These are phyloP conservation scores for Lordiphosa clarofinis DNA, from an alignment of 1,140 invertebrate genomes.

Conservation along the genomic window DNA sequence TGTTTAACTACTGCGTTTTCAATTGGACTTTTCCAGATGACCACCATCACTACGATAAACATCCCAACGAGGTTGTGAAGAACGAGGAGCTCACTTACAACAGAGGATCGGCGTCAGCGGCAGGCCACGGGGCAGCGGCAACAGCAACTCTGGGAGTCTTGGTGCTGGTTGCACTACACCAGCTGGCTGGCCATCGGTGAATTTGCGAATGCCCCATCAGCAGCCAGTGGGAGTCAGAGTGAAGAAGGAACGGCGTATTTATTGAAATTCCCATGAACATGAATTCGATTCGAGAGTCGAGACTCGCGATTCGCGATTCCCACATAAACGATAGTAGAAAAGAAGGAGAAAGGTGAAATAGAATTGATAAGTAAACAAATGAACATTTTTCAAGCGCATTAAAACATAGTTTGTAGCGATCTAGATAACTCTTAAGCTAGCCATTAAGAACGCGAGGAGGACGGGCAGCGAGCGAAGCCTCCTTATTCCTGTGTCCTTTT, in stretches of 20 bases:
- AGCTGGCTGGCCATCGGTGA: constrained; percentile 1
- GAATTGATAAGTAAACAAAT: constrained; percentile 65
- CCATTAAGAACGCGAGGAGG: constrained; percentile 21
- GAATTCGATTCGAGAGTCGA: constrained; percentile 27
- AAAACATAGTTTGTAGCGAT: constrained; percentile 50
- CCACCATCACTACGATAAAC: constrained; percentile 86
- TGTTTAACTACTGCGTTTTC: neutral
- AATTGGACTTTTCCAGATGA: constrained; percentile 78
- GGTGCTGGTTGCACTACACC: neutral
- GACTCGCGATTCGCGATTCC: constrained; percentile 11
- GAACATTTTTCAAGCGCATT: constrained; percentile 45
- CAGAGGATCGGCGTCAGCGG: constrained; percentile 39
- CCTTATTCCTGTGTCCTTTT: constrained; percentile 16
- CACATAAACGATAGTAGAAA: constrained; percentile 37
- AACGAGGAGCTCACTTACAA: constrained; percentile 92
- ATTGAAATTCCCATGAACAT: constrained; percentile 33
- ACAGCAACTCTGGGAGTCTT: constrained; percentile 1
- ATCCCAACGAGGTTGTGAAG: constrained; percentile 94
- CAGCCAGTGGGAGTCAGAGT: neutral
- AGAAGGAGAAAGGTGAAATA: constrained; percentile 75
- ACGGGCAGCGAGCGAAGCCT: neutral
- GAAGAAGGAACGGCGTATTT: constrained; percentile 5
- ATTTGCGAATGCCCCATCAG: constrained; percentile 2
- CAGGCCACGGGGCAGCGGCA: neutral
- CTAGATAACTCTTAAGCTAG: constrained; percentile 18